Percentiles rank a stretch among this genome's conserved stretches.
phyloP scores from a whole-genome alignment of 2,888 invertebrate genomes.

The Trichopoda pennipes region DNA sequence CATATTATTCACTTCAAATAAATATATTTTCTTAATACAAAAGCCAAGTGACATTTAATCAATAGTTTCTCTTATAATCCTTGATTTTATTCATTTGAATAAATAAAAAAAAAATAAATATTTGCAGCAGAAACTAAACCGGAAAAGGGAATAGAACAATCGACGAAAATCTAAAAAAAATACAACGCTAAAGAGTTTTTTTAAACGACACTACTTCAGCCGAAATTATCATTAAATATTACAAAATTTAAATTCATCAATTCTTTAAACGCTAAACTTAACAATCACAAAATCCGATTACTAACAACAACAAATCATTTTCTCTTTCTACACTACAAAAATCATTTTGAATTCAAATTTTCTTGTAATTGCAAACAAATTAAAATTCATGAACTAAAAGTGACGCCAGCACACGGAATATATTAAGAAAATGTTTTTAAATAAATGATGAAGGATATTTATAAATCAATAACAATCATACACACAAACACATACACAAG shows the following conservation, averaged over 20 bases:
- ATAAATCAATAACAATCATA: constrained; percentile 51
- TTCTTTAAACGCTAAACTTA: background rate
- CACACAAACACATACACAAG: background rate
- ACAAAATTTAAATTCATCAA: background rate
- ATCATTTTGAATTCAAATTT: background rate
- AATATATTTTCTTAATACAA: too few relatives aligned
- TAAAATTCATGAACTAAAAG: constrained; percentile 51
- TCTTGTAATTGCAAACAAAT: constrained; percentile 32
- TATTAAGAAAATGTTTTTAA: constrained; percentile 31
- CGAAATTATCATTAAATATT: too few relatives aligned
- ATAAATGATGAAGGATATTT: constrained; percentile 24
- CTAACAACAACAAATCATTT: constrained; percentile 1
- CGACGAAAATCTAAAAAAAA: too few relatives aligned
- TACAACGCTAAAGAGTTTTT: too few relatives aligned
- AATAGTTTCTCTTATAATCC: too few relatives aligned
- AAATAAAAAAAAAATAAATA: too few relatives aligned
- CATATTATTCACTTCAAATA: too few relatives aligned
- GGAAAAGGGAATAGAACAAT: too few relatives aligned
- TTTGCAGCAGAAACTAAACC: too few relatives aligned
- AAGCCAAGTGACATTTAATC: too few relatives aligned
- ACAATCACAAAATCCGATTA: background rate
- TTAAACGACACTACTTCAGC: too few relatives aligned
- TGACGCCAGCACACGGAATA: constrained; percentile 38
- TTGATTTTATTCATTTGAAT: too few relatives aligned
- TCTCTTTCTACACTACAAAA: background rate